A percentile compares a stretch with the other conserved stretches of the same genome.
These are phyloP conservation scores for Adelphocoris suturalis DNA, from an alignment of 2,888 invertebrate species.

Conservation along the genomic window DNA sequence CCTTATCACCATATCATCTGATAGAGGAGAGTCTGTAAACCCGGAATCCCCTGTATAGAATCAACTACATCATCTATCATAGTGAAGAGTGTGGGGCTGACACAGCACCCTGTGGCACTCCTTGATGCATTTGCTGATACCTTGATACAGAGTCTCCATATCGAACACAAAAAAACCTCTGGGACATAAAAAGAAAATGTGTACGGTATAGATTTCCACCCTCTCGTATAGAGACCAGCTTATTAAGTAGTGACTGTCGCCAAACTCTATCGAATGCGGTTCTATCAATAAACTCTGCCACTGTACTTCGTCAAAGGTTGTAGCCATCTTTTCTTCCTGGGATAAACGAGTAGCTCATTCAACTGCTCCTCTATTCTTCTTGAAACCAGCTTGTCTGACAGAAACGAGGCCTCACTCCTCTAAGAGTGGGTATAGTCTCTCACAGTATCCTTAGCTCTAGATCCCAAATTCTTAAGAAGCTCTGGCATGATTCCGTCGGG, in stretches of 20 bases:
- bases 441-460: no score
- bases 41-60: no score
- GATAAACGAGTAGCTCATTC: constrained; percentile 3
- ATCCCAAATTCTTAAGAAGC: no score
- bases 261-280: constrained; percentile 1
- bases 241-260: not conserved
- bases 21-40: no score
- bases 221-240: not conserved
- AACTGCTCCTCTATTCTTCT: constrained; percentile 39
- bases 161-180: constrained; percentile 18
- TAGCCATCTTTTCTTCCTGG: constrained; percentile 30
- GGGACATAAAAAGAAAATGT: not conserved
- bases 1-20: no score
- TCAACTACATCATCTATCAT: constrained; percentile 42
- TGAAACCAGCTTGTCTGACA: constrained; percentile 32
- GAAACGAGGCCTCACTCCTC: constrained; percentile 73
- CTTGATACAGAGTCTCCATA: not conserved
- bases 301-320: constrained; percentile 26
- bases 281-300: not conserved
- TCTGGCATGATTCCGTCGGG: no score
- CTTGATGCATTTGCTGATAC: constrained; percentile 25
- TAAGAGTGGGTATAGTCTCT: constrained; percentile 78
- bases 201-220: not conserved
- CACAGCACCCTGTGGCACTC: constrained; percentile 39
- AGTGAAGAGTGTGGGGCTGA: constrained; percentile 32